These are phyloP conservation scores for Platanista minor DNA, from an alignment of 2,113 vertebrate genomes.

Conservation along the genomic window DNA sequence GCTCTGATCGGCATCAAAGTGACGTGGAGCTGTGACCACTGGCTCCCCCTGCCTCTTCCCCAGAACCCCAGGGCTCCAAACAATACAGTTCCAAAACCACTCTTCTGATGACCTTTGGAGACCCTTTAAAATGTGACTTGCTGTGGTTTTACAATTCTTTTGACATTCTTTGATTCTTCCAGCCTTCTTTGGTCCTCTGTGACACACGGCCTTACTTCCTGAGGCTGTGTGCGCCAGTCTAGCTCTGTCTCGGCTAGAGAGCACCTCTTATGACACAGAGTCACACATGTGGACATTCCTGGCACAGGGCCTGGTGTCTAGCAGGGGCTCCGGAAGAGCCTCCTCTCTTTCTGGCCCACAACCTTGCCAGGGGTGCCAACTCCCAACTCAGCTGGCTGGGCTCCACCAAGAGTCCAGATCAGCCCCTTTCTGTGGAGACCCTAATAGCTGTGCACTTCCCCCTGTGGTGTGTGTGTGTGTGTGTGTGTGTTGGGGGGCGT, in stretches of 20 bases:
- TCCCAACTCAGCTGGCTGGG: not conserved
- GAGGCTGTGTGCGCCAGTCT: not conserved
- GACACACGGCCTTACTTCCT: not conserved
- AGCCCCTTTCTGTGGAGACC: not conserved
- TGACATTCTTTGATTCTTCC: not conserved
- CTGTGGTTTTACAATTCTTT: not conserved
- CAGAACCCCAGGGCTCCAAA: not conserved
- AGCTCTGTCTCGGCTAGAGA: not conserved
- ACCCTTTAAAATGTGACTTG: not conserved
- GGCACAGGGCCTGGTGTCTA: not conserved
- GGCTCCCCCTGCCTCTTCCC: not conserved
- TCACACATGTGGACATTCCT: not conserved
- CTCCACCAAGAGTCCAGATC: no score
- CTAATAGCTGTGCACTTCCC: no score
- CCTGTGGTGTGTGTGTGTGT: not conserved
- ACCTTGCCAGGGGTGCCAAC: not conserved
- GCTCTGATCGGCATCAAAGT: no score
- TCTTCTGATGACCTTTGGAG: not conserved
- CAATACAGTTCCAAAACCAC: not conserved
- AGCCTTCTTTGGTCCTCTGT: not conserved
- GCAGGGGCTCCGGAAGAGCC: not conserved
- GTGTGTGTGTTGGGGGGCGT: fast-evolving
- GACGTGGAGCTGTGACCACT: fast-evolving
- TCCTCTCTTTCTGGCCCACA: not conserved
- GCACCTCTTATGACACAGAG: fast-evolving